Conservation (phyloP, 2,797 vertebrate genomes). For the Muscicapa comitata region DNA sequence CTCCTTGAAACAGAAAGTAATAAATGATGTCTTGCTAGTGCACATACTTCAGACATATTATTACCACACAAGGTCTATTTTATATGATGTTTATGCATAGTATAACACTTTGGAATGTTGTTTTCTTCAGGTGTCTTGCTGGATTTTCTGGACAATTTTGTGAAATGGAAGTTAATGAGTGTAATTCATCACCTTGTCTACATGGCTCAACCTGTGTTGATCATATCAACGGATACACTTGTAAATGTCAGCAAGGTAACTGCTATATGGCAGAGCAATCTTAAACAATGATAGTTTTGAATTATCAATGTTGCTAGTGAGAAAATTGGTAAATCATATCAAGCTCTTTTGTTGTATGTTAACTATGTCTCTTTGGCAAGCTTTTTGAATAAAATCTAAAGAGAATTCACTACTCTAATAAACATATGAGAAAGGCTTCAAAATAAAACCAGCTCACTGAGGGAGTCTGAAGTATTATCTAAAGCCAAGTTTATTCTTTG, state of each 20-base stretch:
- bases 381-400: not conserved
- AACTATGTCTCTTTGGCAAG: not conserved
- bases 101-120: not conserved
- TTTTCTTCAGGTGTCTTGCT: conserved; percentile 79
- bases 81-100: not conserved
- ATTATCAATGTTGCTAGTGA: not conserved
- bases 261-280: not conserved
- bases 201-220: conserved; percentile 83
- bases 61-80: not conserved
- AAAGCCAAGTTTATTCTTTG: not conserved
- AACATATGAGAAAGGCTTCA: not conserved
- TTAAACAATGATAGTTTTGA: not conserved
- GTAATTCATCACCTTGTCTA: conserved; percentile 83
- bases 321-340: not conserved
- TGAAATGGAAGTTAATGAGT: conserved; percentile 87
- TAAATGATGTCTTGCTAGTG: not conserved
- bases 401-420: not conserved
- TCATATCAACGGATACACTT: conserved; percentile 82
- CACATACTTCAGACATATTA: not conserved
- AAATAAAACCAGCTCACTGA: not conserved
- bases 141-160: conserved; percentile 86
- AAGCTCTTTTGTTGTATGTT: not conserved
- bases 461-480: not conserved
- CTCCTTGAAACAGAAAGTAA: not conserved
- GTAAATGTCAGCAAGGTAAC: conserved; percentile 87